Base-by-base conservation (phyloP, 2,888 invertebrate species). In the Parnassius orleans region DNA sequence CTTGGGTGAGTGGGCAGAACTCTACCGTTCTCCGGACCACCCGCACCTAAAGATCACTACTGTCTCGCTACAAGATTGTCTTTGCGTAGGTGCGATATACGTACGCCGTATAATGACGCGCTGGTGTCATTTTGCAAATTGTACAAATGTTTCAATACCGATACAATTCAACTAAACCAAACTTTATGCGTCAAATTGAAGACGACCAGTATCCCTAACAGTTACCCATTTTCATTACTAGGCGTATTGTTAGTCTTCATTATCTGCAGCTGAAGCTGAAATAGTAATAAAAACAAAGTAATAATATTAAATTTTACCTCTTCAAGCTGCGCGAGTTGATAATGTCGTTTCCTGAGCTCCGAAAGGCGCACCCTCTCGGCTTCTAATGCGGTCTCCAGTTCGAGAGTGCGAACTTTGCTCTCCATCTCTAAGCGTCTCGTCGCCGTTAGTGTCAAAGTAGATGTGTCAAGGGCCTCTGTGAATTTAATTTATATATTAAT, bases 361-460 rank as follows among this genome's bases (percentile, higher is more conserved):
- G 98, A 94, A 69, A 99, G 92, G 68, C 95, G 93, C 68, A 95
- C 93, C 67, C 99, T 93, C 90, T 99, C 98, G 69, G 95, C 95
- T 79, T 97, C 97, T 68, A 99, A 90, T 61, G 96, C 95, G 68
- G 95, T 96, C 84, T 99, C 99, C 71, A 99, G 91, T 88, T 99
- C 98, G 69, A 99, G 92, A 64, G 99, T 96, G 76, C 96, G 95
- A 52, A 99, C 98, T 88, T 98, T 98, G 69, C 98, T 95, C 86
- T 99, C 99, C 97, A 99, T 99, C 93, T 99, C 99, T 73, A 97
- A 92, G 47, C 97, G 95, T 79, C 99, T 98, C 1, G 98, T 97
- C 82, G 98, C 98, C 81, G 99, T 99, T 68, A 99, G 93, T 51
- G 97, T 95, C 67, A 99, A 86, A 70, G 96, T 95, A 2, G 96